Base-by-base conservation (phyloP, 2,888 invertebrate species). In the Napeogenes sylphis region DNA sequence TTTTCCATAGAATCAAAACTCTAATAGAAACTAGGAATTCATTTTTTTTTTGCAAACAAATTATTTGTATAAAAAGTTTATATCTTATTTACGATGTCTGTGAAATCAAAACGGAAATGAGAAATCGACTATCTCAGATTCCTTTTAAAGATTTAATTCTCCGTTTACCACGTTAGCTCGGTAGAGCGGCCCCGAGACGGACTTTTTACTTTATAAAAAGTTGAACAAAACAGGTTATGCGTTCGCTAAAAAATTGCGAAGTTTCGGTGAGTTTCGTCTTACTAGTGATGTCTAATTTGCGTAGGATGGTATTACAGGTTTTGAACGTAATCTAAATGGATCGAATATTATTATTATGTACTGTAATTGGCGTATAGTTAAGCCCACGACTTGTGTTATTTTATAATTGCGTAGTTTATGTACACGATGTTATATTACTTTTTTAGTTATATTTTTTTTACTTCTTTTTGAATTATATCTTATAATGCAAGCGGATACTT, bases 401-500 rank as follows among this genome's bases (percentile, higher is more conserved):
- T 60, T 60, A 33, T 55, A 3, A 35, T 47, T 3, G 10, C 30
- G 42, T 32, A 30, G 38, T 54, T 55, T 21, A 21, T 32, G 35
- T 35, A 2, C 6, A 35, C 1, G 4, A 35, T 35, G 6, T 42
- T 42, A 2, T 3, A 2, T 8, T 10, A 8, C 1, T 8, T 6
- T 42, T 42, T 42, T 10, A 42, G 42, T 42, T 42, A 42, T 42
- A 10, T 42, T 42, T 42, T 6, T 10, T 42, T 42, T 42, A 10
- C 3, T 42, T 10, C 6, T 35, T 5, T 35, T 5, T 5, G 35
- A 35, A 35, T 35, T 2, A 35, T 53, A 74, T 70, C 72, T 72
- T 55, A 67, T 68, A 66, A 73, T 76, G 77, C 73, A 77, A 75
- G 67, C 70, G 75, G 75, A 78, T 75, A 78, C 74, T 62, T 70